phyloP scores from a whole-genome alignment of 1,140 invertebrate genomes.

The Argopecten irradians region DNA sequence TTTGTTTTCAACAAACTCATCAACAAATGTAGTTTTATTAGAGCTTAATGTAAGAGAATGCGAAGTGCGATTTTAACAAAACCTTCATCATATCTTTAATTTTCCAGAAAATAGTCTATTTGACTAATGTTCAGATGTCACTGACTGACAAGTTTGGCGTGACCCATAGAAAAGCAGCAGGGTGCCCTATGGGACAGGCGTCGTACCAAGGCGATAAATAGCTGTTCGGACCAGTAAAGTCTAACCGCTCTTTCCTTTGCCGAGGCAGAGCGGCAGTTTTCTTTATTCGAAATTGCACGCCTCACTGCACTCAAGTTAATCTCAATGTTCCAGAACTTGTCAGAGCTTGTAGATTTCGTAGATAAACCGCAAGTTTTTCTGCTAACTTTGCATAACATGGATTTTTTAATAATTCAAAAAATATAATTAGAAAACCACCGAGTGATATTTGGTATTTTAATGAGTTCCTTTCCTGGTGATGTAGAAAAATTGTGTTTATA shows the following conservation, averaged over 20 bases:
- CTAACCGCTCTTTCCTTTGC: background rate
- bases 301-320: slow-evolving; percentile 7
- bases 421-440: slow-evolving; percentile 8
- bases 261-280: background rate
- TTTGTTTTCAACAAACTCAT: background rate
- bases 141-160: slow-evolving; percentile 14
- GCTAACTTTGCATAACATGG: slow-evolving; percentile 9
- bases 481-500: slow-evolving; percentile 23
- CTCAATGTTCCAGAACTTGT: slow-evolving; percentile 9
- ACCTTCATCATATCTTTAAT: background rate
- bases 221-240: background rate
- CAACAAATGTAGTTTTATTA: background rate
- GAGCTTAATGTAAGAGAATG: background rate
- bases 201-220: background rate
- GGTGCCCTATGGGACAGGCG: background rate
- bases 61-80: background rate
- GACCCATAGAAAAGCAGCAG: slow-evolving; percentile 20
- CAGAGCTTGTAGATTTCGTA: background rate
- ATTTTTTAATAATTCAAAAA: background rate
- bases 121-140: background rate
- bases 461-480: background rate
- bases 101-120: slow-evolving; percentile 9
- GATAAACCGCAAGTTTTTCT: background rate
- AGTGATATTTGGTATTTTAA: slow-evolving; percentile 23
- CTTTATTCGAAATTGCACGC: slow-evolving; percentile 2